Evolutionary conservation across 2,888 invertebrate genomes (phyloP).

Genomic region (Agapostemon virescens): DNA sequence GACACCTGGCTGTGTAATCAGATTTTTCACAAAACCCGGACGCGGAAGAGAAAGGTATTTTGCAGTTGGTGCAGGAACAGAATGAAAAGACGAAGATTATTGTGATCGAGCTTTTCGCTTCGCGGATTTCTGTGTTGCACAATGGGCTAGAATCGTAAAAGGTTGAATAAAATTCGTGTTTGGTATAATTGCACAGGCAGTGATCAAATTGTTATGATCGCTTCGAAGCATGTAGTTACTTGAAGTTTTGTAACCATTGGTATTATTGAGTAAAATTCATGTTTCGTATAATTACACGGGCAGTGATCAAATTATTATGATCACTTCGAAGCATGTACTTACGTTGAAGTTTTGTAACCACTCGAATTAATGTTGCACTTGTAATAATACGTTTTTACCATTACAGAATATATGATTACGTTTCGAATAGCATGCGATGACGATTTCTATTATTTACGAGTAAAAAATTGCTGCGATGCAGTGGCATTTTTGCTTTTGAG

Average conservation of each 20-base stretch:
- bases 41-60: slow-evolving; percentile 53
- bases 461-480: too few relatives aligned
- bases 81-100: slow-evolving; percentile 32
- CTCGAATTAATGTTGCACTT: too few relatives aligned
- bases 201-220: background rate
- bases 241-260: background rate
- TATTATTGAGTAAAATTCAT: background rate
- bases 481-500: too few relatives aligned
- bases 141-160: background rate
- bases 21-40: slow-evolving; percentile 23
- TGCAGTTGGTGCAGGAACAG: slow-evolving; percentile 25
- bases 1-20: slow-evolving; percentile 24
- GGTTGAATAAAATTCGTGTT: background rate
- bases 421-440: too few relatives aligned
- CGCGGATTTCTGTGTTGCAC: background rate
- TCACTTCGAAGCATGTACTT: background rate
- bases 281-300: background rate
- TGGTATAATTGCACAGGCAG: background rate
- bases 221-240: background rate
- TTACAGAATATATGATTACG: too few relatives aligned
- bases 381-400: too few relatives aligned
- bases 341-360: background rate
- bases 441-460: too few relatives aligned
- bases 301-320: background rate
- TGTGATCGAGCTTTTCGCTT: slow-evolving; percentile 13